A percentile compares a stretch with the other conserved stretches of the same genome.
These are phyloP conservation scores for Scatophagus argus DNA, from an alignment of 2,113 vertebrate genomes.

Conservation along the genomic window DNA sequence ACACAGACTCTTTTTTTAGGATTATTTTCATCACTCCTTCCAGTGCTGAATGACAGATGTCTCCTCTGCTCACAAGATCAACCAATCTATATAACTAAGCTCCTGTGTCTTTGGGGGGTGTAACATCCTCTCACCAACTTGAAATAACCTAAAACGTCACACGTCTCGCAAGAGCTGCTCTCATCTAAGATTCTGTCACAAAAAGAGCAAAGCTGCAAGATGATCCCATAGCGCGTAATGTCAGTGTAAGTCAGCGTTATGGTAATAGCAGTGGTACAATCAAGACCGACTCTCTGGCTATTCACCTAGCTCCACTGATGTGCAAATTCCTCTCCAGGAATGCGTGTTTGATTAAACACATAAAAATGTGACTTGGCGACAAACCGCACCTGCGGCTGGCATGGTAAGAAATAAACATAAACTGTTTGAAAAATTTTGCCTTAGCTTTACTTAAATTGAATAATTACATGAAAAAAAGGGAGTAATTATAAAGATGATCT, in stretches of 20 bases:
- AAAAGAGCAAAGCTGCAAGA: conserved; percentile 5
- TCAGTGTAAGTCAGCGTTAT: conserved; percentile 15
- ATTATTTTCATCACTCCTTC: conserved; percentile 37
- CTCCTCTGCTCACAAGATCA: conserved; percentile 26
- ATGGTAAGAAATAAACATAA: conserved; percentile 24
- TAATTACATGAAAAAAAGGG: not conserved
- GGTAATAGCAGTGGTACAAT: conserved; percentile 32
- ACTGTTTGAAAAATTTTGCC: not conserved
- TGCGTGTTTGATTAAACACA: conserved; percentile 56
- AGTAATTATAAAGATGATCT: not conserved
- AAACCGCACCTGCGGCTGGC: conserved; percentile 39
- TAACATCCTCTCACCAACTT: conserved; percentile 38
- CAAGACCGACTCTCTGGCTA: conserved; percentile 34
- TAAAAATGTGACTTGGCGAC: conserved; percentile 51
- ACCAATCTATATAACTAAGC: conserved; percentile 51
- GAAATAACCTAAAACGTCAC: conserved; percentile 22
- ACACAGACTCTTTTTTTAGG: conserved; percentile 27
- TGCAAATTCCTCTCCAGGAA: conserved; percentile 66
- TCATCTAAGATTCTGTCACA: conserved; percentile 16
- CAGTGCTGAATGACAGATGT: conserved; percentile 25
- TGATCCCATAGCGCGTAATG: too few species aligned
- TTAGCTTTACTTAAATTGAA: not conserved
- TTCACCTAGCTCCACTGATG: conserved; percentile 50
- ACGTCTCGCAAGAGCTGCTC: conserved; percentile 22
- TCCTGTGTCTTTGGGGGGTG: conserved; percentile 41